A percentile compares a stretch with the other conserved stretches of the same genome.
phyloP scores from a whole-genome alignment of 2,797 vertebrate species.

The Cetoscarus ocellatus region DNA sequence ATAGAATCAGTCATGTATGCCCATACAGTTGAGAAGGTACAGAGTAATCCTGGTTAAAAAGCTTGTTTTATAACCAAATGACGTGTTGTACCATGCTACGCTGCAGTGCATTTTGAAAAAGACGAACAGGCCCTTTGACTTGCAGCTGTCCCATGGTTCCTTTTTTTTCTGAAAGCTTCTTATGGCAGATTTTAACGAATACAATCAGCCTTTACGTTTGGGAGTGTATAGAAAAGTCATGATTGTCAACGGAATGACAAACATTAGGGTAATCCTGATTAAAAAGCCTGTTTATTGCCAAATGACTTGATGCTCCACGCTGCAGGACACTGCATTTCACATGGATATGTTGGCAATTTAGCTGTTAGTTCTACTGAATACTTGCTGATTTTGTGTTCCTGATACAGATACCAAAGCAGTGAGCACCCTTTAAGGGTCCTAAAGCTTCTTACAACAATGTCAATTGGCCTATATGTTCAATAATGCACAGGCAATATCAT shows the following conservation, averaged over 20 bases:
- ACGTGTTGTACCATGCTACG: background rate
- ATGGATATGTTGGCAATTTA: too few species aligned
- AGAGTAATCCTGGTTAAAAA: conserved; percentile 2
- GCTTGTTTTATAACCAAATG: conserved; percentile 5
- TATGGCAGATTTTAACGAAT: conserved; percentile 33
- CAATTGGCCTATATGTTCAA: too few species aligned
- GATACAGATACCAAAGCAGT: too few species aligned
- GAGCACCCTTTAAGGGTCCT: too few species aligned
- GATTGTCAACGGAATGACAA: conserved; percentile 5
- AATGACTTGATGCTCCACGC: too few species aligned
- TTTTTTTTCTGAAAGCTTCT: conserved; percentile 33
- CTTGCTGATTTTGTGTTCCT: too few species aligned
- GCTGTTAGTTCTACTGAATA: too few species aligned
- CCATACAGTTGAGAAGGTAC: background rate
- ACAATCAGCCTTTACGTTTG: conserved; percentile 10
- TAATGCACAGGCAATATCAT: too few species aligned
- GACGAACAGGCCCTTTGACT: background rate
- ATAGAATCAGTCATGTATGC: background rate
- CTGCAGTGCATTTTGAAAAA: background rate
- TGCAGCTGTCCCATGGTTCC: background rate
- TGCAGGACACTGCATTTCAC: too few species aligned
- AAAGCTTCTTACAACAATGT: too few species aligned
- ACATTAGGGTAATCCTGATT: conserved; percentile 42
- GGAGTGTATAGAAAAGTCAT: conserved; percentile 17
- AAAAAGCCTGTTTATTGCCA: conserved; percentile 18